Base-by-base conservation (phyloP, 2,797 vertebrate species). In the Chromobotia macracanthus region DNA sequence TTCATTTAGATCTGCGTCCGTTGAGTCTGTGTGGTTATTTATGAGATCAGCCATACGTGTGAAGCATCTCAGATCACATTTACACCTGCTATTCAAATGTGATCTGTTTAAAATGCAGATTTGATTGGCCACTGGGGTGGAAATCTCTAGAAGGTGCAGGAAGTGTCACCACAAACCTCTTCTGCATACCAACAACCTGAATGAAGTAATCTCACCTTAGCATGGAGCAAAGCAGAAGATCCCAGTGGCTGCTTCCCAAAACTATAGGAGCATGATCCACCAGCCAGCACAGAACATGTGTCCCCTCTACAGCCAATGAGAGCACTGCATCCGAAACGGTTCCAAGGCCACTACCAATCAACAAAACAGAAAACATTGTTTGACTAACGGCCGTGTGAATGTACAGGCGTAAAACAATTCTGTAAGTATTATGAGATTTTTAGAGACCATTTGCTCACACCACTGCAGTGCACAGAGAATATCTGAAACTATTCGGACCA, bases 151-250 rank as follows among this genome's bases (percentile, higher is more conserved):
- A 77, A 16, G 23, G 63, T 23, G 51, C 48, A 65, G 61, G 10
- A 23, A 67, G 46, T 44, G 67, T 38, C 8, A 16, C 53, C 31
- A n/a, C 21, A 28, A 53, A 50, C 7, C 16, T 68, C 18, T 67
- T 9, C 31, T 63, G 31, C 44, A 78, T 51, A 46, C 25, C 19
- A 72, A 65, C 21, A 63, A 41, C 25, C 8, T 71, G 19, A 78
- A 72, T 65, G 16, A 66, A 44, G 16, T 74, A 19, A 50, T 53
- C 58, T 60, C 89, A 99, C 98, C 94, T 98, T 96, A 99, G 85
- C 96, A 97, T 95, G 21, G 96, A 96, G 84, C 98, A 99, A 88
- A 98, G 92, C 84, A 99, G 80, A 68, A 99, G 98, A 88, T 99
- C 98, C 97, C 98, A 99, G 71, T 99, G 97, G 0, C 68, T 88